These are phyloP conservation scores for Protonemura montana DNA, from an alignment of 2,888 invertebrate genomes.

Conservation along the genomic window DNA sequence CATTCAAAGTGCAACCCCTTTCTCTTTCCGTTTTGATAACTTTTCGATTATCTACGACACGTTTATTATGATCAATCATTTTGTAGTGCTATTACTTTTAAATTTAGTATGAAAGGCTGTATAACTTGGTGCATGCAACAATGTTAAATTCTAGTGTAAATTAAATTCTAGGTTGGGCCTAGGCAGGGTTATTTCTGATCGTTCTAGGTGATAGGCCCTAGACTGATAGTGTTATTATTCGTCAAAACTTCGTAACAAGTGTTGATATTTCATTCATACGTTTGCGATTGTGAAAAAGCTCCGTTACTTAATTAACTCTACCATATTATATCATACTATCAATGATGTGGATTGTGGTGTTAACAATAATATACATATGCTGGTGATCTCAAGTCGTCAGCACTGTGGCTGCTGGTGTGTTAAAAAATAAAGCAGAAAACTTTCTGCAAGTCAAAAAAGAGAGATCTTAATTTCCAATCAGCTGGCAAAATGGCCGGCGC, in stretches of 20 bases:
- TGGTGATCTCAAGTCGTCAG: not conserved
- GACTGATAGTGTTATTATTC: not conserved
- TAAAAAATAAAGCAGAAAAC: not conserved
- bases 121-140: not conserved
- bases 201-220: constrained; percentile 7
- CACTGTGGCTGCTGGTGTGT: not conserved
- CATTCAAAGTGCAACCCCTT: constrained; percentile 14
- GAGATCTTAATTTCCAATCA: not conserved
- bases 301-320: not conserved
- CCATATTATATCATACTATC: not conserved
- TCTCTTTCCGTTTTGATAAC: constrained; percentile 24
- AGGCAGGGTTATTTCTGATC: constrained; percentile 7
- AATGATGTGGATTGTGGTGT: not conserved
- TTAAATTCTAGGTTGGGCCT: constrained; percentile 12
- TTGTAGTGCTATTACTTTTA: not conserved
- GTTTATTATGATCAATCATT: constrained; percentile 2
- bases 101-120: constrained; percentile 12
- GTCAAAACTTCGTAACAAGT: not conserved
- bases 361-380: not conserved
- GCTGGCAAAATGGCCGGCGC: not conserved
- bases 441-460: not conserved
- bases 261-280: not conserved
- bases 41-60: constrained; percentile 30
- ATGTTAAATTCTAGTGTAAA: not conserved
- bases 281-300: not conserved